phyloP scores from a whole-genome alignment of 1,140 invertebrate genomes.

The Antheraea mylitta region DNA sequence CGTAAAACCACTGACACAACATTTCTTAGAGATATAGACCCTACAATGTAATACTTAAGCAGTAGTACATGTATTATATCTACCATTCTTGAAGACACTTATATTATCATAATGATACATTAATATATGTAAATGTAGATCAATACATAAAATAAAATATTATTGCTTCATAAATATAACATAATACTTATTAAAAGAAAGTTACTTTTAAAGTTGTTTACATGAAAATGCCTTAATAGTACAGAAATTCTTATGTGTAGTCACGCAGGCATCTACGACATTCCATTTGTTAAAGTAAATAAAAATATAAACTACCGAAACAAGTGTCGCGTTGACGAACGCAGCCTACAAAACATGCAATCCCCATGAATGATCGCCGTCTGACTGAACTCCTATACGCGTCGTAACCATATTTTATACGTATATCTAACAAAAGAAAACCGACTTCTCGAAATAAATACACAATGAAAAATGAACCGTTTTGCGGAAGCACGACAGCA shows the following conservation, averaged over 20 bases:
- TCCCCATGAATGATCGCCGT: slow-evolving; percentile 56
- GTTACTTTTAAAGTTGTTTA: neutral
- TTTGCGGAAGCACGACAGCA: slow-evolving; percentile 45
- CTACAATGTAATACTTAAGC: no score
- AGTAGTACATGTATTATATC: no score
- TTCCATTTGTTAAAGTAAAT: slow-evolving; percentile 43
- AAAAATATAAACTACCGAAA: slow-evolving; percentile 48
- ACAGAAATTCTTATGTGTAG: neutral
- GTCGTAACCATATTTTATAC: slow-evolving; percentile 50
- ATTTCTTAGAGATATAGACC: no score
- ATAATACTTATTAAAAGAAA: neutral
- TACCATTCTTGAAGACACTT: no score
- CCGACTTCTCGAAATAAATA: slow-evolving; percentile 29
- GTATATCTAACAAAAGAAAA: slow-evolving; percentile 51
- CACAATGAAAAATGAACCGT: slow-evolving; percentile 54
- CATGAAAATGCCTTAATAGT: neutral
- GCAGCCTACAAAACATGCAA: slow-evolving; percentile 55
- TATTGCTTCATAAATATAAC: neutral
- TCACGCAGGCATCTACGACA: neutral
- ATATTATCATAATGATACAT: no score
- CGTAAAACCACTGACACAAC: no score
- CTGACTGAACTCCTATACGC: slow-evolving; percentile 53
- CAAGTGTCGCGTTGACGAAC: slow-evolving; percentile 48
- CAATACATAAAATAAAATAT: neutral
- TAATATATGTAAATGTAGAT: neutral